Evolutionary conservation across 2,888 invertebrate genomes (phyloP), one percentile per base, ranked within the genome.

Genomic region (Lacanobia oleracea): DNA sequence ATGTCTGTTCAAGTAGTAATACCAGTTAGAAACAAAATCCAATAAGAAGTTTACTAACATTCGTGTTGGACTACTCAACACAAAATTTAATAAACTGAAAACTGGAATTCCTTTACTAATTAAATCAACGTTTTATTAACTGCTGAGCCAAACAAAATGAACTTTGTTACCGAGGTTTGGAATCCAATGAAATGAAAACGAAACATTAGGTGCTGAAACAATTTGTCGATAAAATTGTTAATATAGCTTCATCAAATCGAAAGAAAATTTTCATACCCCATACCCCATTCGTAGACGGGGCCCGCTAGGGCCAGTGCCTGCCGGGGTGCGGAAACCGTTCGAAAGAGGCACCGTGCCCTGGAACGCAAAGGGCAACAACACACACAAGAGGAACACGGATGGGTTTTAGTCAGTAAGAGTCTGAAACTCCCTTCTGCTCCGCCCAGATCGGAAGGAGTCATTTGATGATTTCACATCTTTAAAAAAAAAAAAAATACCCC

Each of bases 111-210:
- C 40, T 48, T 53, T 10, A 43, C 37, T 67, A 82, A 79, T 80
- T 72, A 73, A 75, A 77, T 66, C 66, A 61, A 61, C 57, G 62
- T 72, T 82, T 69, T 53, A 64, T 57, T 71, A 72, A 83, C 59
- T 61, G 60, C 63, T 72, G 56, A 61, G 51, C 57, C n/a, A 63
- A 16, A 50, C 43, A 61, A 67, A 61, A 53, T 76, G 33, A 43
- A 27, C 57, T 72, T 81, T 77, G 69, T 79, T 78, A 63, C 56
- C 21, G 50, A 83, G 81, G 61, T 83, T 83, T 40, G 40, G n/a
- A 59, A 27, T 75, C 9, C 50, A 65, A 56, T 64, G 50, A 60
- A 67, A 65, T 61, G 23, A 43, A 67, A 72, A 48, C 9, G 12
- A 56, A 69, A 60, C 21, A 43, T 33, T 56, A 21, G n/a, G n/a